Evolutionary conservation across 2,888 invertebrate species (phyloP).

Genomic region (Alloscopus bannaensis): DNA sequence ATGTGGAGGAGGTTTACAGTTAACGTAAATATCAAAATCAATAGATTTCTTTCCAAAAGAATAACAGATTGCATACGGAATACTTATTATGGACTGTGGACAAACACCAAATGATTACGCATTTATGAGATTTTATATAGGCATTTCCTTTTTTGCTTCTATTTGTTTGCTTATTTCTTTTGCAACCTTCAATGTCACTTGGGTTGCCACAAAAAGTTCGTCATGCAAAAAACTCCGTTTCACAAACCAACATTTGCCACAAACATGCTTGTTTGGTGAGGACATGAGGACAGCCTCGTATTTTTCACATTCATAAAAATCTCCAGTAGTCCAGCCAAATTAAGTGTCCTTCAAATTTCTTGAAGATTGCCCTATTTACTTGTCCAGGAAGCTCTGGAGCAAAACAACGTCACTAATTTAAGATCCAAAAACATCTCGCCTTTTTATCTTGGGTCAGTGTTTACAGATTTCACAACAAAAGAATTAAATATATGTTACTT

Average conservation of each 20-base stretch:
- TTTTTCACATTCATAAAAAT: not conserved
- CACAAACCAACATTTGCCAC: not conserved
- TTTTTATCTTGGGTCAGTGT: not conserved
- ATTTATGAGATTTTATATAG: not conserved
- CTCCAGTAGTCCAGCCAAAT: constrained; percentile 8
- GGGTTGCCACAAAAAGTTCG: not conserved
- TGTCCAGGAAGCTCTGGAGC: constrained; percentile 52
- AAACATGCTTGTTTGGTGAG: not conserved
- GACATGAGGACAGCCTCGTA: not conserved
- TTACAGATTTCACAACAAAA: not conserved
- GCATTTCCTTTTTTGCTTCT: not conserved
- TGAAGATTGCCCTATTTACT: constrained; percentile 46
- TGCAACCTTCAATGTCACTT: constrained; percentile 38
- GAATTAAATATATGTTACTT: not conserved
- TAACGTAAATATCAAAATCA: too few species aligned
- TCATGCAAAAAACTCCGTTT: not conserved
- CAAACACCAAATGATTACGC: not conserved
- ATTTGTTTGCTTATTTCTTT: constrained; percentile 8
- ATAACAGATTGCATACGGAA: not conserved
- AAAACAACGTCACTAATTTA: not conserved
- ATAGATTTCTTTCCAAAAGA: too few species aligned
- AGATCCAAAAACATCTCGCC: not conserved
- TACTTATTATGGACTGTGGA: not conserved
- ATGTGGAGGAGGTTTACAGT: too few species aligned
- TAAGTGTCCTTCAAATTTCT: constrained; percentile 43